phyloP scores from a whole-genome alignment of 1,140 invertebrate species.

The Babylonia areolata region DNA sequence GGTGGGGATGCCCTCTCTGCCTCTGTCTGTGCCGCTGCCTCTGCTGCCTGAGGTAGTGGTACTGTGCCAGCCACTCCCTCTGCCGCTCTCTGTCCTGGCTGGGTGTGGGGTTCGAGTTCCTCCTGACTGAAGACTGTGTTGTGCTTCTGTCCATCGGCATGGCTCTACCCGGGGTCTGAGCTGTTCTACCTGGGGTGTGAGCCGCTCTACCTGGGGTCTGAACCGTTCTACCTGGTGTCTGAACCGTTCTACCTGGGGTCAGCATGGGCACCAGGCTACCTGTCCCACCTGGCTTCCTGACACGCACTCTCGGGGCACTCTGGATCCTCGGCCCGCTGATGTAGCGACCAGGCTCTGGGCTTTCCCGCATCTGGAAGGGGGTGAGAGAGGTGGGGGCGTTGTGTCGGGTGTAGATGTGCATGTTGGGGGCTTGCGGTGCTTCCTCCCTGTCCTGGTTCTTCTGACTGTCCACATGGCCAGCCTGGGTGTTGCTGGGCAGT shows the following conservation, averaged over 20 bases:
- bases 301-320: not conserved
- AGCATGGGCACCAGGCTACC: not conserved
- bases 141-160: not conserved
- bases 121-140: not conserved
- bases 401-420: conserved; percentile 17
- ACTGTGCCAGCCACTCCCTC: conserved; percentile 20
- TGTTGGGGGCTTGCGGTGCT: not conserved
- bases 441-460: not conserved
- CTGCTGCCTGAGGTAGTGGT: not conserved
- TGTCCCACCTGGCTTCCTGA: not conserved
- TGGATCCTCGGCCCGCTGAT: conserved; percentile 23
- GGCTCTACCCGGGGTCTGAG: not conserved
- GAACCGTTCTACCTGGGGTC: not conserved
- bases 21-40: conserved; percentile 10
- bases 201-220: not conserved
- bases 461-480: not conserved
- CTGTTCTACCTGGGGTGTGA: not conserved
- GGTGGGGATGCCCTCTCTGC: not conserved
- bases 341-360: conserved; percentile 11
- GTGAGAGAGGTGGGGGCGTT: not conserved
- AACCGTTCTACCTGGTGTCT: too few species aligned
- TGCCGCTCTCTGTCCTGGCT: not conserved
- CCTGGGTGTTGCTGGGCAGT: not conserved
- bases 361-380: conserved; percentile 4
- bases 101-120: not conserved